Conservation (phyloP, 2,797 vertebrate genomes). For the Bovichtus diacanthus region DNA sequence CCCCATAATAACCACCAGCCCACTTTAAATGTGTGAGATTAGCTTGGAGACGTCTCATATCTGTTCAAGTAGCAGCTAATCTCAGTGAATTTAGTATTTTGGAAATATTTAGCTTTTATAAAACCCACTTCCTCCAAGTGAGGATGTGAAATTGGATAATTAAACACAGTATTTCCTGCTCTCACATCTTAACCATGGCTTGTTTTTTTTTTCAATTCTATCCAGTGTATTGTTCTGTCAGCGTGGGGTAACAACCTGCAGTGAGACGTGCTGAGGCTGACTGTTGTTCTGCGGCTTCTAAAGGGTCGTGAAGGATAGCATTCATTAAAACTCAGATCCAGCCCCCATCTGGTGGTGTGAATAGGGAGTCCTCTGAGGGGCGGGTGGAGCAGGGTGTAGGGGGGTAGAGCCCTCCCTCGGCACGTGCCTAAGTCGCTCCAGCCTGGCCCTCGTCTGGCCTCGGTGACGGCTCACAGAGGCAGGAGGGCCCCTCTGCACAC, state of each 20-base stretch:
- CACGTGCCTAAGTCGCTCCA: slow-evolving; percentile 82
- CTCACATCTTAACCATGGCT: not conserved
- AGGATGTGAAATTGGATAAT: not conserved
- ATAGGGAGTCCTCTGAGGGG: slow-evolving; percentile 71
- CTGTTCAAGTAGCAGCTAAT: not conserved
- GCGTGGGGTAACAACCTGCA: slow-evolving; percentile 49
- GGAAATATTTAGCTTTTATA: not conserved
- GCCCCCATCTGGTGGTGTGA: slow-evolving; percentile 87
- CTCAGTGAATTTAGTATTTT: not conserved
- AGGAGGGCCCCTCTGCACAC: slow-evolving; percentile 58
- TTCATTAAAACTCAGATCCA: slow-evolving; percentile 85
- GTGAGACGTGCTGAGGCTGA: slow-evolving; percentile 49
- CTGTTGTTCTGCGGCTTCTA: slow-evolving; percentile 45
- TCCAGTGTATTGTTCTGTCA: slow-evolving; percentile 24
- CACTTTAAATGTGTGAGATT: slow-evolving; percentile 3
- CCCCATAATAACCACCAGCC: slow-evolving; percentile 3
- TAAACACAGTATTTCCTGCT: slow-evolving; percentile 1
- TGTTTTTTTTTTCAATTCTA: slow-evolving; percentile 23
- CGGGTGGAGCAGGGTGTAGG: not conserved
- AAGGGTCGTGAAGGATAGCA: slow-evolving; percentile 70
- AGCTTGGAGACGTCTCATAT: not conserved
- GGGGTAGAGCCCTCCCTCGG: slow-evolving; percentile 71
- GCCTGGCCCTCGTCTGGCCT: slow-evolving; percentile 63
- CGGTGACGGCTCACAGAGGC: slow-evolving; percentile 65
- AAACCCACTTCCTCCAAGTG: not conserved